Conservation (phyloP, 2,888 invertebrate species). For the Clunio marinus region DNA sequence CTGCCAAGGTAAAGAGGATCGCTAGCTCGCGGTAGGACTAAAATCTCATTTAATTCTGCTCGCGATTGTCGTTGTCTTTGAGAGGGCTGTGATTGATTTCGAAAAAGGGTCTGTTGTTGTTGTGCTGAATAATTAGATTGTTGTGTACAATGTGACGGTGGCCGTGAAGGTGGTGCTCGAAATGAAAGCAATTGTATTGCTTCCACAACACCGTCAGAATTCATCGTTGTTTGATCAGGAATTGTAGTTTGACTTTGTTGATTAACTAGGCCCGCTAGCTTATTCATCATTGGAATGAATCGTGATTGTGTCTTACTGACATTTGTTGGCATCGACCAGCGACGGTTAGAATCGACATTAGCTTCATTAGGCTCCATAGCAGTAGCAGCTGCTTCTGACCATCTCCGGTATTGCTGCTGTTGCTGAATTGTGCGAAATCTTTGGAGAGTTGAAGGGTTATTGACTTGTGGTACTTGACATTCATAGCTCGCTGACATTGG, state of each 20-base stretch:
- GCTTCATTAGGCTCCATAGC: constrained; percentile 13
- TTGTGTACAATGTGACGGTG: constrained; percentile 19
- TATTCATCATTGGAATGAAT: constrained; percentile 20
- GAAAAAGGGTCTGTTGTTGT: neutral
- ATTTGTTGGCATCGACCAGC: constrained; percentile 34
- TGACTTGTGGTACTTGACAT: constrained; percentile 22
- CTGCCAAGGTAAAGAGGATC: constrained; percentile 14
- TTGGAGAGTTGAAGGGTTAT: constrained; percentile 15
- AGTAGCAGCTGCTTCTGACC: constrained; percentile 17
- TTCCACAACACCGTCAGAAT: constrained; percentile 12
- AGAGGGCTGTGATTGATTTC: neutral
- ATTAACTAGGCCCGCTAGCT: constrained; percentile 28
- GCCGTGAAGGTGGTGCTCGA: constrained; percentile 21
- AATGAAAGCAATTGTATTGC: constrained; percentile 31
- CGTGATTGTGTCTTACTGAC: constrained; percentile 24
- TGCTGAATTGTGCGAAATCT: constrained; percentile 1
- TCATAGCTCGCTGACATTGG: constrained; percentile 24
- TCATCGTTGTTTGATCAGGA: constrained; percentile 3
- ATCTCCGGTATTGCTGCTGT: constrained; percentile 28
- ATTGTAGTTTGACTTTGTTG: constrained; percentile 30
- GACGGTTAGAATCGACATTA: constrained; percentile 20
- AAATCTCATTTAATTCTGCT: constrained; percentile 15
- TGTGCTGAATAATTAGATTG: neutral
- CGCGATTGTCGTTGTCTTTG: constrained; percentile 8
- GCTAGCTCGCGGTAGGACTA: constrained; percentile 1